Percentiles rank a stretch among this genome's conserved stretches.
Conservation (phyloP, 1,140 invertebrate species). For the Drosophila fuyamai region DNA sequence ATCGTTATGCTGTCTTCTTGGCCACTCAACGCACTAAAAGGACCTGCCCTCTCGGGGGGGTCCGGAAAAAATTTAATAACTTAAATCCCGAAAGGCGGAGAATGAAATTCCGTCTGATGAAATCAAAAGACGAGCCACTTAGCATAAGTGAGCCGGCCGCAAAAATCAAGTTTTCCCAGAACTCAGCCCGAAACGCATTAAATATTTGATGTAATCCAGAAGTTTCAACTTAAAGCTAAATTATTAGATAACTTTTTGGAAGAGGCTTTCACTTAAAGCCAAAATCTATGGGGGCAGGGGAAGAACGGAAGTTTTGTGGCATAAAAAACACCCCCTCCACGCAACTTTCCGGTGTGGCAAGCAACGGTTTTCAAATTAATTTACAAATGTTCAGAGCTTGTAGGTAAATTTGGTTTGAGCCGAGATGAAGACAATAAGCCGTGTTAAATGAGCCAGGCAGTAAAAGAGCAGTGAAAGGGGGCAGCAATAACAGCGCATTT, state of each 20-base stretch:
- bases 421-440: constrained; percentile 51
- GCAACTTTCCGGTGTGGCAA: constrained; percentile 37
- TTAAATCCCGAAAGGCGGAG: constrained; percentile 11
- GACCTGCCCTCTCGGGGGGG: constrained; percentile 14
- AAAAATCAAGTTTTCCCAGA: constrained; percentile 17
- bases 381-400: constrained; percentile 36
- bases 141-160: constrained; percentile 30
- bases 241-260: constrained; percentile 16
- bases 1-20: constrained; percentile 68
- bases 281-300: constrained; percentile 5
- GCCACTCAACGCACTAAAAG: constrained; percentile 1
- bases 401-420: constrained; percentile 30
- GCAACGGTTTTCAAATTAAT: constrained; percentile 45
- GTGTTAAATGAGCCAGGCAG: constrained; percentile 43
- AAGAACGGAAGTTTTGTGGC: constrained; percentile 35
- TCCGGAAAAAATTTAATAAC: constrained; percentile 42
- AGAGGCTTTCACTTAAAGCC: constrained; percentile 28
- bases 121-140: constrained; percentile 41
- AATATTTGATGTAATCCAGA: constrained; percentile 64
- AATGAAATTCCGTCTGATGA: constrained; percentile 12
- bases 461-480: constrained; percentile 48
- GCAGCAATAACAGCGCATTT: constrained; percentile 17
- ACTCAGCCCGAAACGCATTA: constrained; percentile 3
- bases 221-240: constrained; percentile 30
- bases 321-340: neutral